Percentiles rank a stretch among this genome's conserved stretches.
phyloP scores from a whole-genome alignment of 2,113 vertebrate species.

The Helogale parvula region DNA sequence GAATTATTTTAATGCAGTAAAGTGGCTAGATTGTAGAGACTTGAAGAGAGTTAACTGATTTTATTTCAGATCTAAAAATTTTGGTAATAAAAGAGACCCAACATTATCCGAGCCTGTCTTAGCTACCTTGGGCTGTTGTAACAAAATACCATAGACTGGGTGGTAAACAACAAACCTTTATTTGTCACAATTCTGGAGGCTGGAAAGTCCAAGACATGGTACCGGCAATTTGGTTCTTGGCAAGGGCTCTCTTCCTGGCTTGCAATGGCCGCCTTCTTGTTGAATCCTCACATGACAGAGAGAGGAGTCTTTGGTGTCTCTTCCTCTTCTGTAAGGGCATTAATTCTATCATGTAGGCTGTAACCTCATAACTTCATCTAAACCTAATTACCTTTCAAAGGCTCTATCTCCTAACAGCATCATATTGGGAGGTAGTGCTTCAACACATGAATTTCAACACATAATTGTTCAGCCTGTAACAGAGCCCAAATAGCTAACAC shows the following conservation, averaged over 20 bases:
- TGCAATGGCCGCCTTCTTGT: background rate
- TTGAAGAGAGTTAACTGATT: background rate
- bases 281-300: background rate
- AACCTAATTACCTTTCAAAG: background rate
- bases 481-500: background rate
- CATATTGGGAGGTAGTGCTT: background rate
- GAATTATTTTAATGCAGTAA: background rate
- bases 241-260: background rate
- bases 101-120: slow-evolving; percentile 9
- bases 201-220: background rate
- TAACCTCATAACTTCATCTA: background rate
- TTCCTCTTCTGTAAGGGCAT: background rate
- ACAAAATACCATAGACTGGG: background rate
- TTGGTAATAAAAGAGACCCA: slow-evolving; percentile 15
- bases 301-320: background rate
- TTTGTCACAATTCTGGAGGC: background rate
- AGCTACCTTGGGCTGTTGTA: background rate
- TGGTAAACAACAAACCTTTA: background rate
- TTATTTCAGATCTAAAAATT: slow-evolving; percentile 21
- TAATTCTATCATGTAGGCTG: background rate
- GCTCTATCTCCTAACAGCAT: background rate
- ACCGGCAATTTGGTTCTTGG: background rate
- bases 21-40: background rate
- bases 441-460: background rate
- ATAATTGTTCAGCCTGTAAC: background rate